These are phyloP conservation scores for Drosophila arawakana DNA, from an alignment of 1,140 invertebrate species.

Conservation along the genomic window DNA sequence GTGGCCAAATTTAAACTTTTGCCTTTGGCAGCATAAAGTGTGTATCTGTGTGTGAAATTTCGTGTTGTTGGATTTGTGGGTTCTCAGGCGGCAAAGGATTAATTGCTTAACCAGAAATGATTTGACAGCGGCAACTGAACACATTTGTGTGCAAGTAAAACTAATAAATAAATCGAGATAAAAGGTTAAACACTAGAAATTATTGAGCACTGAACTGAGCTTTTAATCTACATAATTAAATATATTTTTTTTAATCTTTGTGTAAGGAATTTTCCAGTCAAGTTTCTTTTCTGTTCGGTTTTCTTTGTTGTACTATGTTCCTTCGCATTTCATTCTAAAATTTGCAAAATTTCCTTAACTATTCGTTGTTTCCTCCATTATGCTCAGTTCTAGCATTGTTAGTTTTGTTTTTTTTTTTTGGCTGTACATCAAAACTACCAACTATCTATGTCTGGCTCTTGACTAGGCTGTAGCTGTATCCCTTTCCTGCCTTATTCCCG, in stretches of 20 bases:
- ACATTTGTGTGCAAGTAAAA: no score
- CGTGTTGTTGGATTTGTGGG: conserved; percentile 17
- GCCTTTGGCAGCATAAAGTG: conserved; percentile 1
- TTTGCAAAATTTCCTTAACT: conserved; percentile 36
- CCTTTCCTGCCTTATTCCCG: conserved; percentile 5
- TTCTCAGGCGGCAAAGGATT: conserved; percentile 40
- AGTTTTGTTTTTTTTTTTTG: conserved; percentile 46
- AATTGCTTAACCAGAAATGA: conserved; percentile 45
- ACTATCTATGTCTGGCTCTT: conserved; percentile 54
- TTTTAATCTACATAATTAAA: no score
- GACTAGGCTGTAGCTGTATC: conserved; percentile 11
- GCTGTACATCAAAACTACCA: conserved; percentile 61
- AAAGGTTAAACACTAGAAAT: conserved; percentile 8
- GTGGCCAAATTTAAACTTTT: conserved; percentile 43
- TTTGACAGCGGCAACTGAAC: conserved; percentile 11
- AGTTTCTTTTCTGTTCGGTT: background rate
- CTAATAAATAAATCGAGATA: no score
- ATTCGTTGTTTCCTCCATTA: conserved; percentile 23
- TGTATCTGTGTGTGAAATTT: conserved; percentile 20
- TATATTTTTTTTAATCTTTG: no score
- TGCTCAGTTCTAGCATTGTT: conserved; percentile 54
- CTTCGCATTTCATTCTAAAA: conserved; percentile 20
- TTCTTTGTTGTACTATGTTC: background rate
- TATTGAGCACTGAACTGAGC: no score
- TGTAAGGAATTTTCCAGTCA: background rate